phyloP scores from a whole-genome alignment of 2,797 vertebrate genomes.

The Dermochelys coriacea region DNA sequence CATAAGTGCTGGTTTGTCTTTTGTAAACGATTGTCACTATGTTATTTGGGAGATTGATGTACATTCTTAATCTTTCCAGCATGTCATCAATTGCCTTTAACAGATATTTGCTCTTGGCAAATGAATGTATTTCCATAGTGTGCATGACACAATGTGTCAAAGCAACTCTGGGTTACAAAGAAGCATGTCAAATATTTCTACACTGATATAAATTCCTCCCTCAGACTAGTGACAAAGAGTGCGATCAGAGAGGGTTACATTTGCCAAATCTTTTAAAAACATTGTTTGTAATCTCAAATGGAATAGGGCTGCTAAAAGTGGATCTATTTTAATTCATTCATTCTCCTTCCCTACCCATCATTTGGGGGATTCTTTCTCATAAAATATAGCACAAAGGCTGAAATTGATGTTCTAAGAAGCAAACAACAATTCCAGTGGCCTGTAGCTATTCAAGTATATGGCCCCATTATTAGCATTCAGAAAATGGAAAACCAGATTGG shows the following conservation, averaged over 20 bases:
- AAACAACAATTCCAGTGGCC: neutral
- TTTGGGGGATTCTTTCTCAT: neutral
- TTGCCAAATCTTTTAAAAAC: neutral
- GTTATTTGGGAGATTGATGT: neutral
- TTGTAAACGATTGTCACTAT: neutral
- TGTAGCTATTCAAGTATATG: neutral
- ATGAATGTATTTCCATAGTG: neutral
- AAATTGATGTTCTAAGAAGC: neutral
- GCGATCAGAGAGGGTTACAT: neutral
- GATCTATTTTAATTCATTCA: neutral
- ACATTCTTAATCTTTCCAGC: neutral
- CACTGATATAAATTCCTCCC: neutral
- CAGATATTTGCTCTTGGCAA: neutral
- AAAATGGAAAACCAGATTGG: neutral
- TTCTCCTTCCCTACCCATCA: neutral
- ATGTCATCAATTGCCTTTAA: neutral
- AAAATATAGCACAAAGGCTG: neutral
- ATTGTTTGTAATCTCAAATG: neutral
- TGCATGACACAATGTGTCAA: neutral
- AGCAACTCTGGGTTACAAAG: neutral
- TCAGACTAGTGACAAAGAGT: neutral
- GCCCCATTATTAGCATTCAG: neutral
- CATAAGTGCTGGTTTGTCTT: neutral
- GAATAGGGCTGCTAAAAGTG: neutral
- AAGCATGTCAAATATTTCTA: neutral